Conservation (phyloP, 2,797 vertebrate species). For the Enteromius paludinosus region DNA sequence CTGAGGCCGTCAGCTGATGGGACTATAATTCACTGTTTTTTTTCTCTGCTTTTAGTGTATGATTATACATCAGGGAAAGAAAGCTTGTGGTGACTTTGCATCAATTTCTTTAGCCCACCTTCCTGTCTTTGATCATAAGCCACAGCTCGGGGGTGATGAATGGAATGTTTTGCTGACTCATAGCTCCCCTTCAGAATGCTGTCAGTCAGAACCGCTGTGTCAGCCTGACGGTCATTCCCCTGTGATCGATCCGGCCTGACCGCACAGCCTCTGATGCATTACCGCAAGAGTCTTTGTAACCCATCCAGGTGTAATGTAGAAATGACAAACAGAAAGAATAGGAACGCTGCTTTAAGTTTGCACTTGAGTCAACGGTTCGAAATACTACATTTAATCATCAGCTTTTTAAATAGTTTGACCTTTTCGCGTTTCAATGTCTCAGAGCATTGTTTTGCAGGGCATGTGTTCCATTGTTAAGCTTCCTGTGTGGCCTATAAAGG, state of each 20-base stretch:
- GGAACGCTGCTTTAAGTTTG: conserved; percentile 12
- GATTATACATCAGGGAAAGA: conserved; percentile 24
- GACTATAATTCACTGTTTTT: background rate
- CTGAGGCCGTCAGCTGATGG: conserved; percentile 30
- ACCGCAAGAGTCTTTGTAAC: conserved; percentile 45
- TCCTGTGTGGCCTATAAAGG: conserved; percentile 70
- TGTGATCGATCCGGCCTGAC: conserved; percentile 55
- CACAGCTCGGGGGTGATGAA: conserved; percentile 12
- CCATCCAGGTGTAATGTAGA: conserved; percentile 36
- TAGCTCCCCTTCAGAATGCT: conserved; percentile 49
- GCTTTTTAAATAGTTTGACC: conserved; percentile 51
- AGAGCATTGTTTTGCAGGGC: conserved; percentile 44
- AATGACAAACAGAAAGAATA: conserved; percentile 25
- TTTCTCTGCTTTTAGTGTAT: background rate
- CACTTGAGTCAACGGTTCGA: conserved; percentile 24
- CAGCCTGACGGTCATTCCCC: conserved; percentile 52
- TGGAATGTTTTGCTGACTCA: conserved; percentile 59
- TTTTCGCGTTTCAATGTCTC: conserved; percentile 16
- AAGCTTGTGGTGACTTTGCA: background rate
- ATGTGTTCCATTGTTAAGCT: conserved; percentile 73
- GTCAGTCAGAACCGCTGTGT: conserved; percentile 54
- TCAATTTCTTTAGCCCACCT: background rate
- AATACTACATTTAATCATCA: conserved; percentile 45
- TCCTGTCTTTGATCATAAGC: conserved; percentile 20
- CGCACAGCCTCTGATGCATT: conserved; percentile 37